A percentile compares a stretch with the other conserved stretches of the same genome.
Evolutionary conservation across 2,113 vertebrate genomes (phyloP).

Genomic region (Cyanoramphus novaezelandiae): DNA sequence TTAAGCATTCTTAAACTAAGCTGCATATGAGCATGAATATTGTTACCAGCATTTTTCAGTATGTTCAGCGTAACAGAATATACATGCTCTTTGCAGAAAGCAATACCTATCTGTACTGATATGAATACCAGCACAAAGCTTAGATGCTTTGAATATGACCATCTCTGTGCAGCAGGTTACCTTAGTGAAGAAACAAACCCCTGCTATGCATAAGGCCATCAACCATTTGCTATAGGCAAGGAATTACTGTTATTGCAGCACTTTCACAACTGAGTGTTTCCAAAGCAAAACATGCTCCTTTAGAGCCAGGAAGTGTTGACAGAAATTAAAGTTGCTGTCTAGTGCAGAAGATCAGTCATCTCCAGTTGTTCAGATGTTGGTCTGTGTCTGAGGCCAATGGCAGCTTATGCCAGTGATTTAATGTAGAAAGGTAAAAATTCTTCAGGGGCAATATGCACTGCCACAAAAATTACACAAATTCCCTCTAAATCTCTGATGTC

Average conservation of each 20-base stretch:
- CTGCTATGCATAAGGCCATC: not conserved
- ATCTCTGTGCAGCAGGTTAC: not conserved
- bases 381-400: not conserved
- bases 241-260: not conserved
- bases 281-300: not conserved
- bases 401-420: not conserved
- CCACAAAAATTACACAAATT: not conserved
- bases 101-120: not conserved
- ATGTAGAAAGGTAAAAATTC: not conserved
- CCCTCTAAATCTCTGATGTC: not conserved
- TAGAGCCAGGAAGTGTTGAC: not conserved
- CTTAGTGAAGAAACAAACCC: not conserved
- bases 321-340: fast-evolving
- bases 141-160: not conserved
- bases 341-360: not conserved
- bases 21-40: not conserved
- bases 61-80: not conserved
- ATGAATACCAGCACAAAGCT: not conserved
- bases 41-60: not conserved
- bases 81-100: not conserved
- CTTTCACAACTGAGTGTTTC: not conserved
- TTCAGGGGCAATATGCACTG: not conserved
- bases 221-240: not conserved
- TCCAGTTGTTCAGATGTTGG: not conserved
- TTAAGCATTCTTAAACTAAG: not conserved